A percentile compares a stretch with the other conserved stretches of the same genome.
Conservation (phyloP, 1,140 invertebrate species). For the Asobara japonica region DNA sequence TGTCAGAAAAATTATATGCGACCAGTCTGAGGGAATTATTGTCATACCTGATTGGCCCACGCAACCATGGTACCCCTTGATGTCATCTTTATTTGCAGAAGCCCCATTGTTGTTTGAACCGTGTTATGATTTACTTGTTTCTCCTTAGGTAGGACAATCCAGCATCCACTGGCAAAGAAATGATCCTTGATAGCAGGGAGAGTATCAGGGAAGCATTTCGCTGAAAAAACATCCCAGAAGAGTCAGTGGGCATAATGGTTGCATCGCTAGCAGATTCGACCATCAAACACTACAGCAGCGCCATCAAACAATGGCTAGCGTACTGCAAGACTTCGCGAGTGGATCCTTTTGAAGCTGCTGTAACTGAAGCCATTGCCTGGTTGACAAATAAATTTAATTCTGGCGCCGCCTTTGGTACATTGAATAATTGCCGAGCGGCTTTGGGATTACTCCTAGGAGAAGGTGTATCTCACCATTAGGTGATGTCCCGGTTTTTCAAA, state of each 20-base stretch:
- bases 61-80: slow-evolving; percentile 24
- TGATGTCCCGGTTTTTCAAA: not conserved
- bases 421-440: not conserved
- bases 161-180: slow-evolving; percentile 37
- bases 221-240: slow-evolving; percentile 30
- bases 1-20: slow-evolving; percentile 23
- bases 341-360: too few species aligned
- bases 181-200: slow-evolving; percentile 45
- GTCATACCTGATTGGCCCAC: slow-evolving; percentile 29
- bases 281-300: slow-evolving; percentile 36
- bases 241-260: too few species aligned
- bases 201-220: slow-evolving; percentile 42
- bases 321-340: too few species aligned
- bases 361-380: not conserved
- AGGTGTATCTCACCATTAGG: not conserved
- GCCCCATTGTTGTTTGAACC: slow-evolving; percentile 21
- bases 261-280: too few species aligned
- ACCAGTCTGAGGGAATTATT: slow-evolving; percentile 24
- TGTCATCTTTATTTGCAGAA: slow-evolving; percentile 16
- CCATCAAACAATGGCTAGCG: slow-evolving; percentile 20
- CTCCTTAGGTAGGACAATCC: slow-evolving; percentile 38
- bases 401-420: not conserved
- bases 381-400: not conserved
- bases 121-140: not conserved
- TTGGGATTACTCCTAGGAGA: not conserved